phyloP scores from a whole-genome alignment of 2,888 invertebrate genomes.

The Scrobipalpa atriplicella region DNA sequence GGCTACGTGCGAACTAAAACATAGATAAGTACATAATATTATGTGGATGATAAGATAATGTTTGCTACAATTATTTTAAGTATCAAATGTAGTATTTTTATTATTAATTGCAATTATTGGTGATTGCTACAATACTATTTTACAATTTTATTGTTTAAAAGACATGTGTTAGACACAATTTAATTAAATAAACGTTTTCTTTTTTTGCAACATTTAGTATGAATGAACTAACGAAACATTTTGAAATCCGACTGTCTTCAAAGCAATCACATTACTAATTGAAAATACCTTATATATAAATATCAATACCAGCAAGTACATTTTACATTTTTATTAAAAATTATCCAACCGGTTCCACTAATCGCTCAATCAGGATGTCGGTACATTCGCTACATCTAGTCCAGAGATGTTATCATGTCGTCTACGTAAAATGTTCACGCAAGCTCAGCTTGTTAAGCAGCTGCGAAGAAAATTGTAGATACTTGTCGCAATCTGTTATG shows the following conservation, averaged over 20 bases:
- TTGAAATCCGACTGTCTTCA: not conserved
- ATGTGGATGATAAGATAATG: too few relatives aligned
- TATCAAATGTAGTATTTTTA: too few relatives aligned
- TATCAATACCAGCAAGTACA: not conserved
- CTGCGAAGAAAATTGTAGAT: not conserved
- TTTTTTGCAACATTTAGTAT: too few relatives aligned
- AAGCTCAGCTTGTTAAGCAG: slow-evolving; percentile 40
- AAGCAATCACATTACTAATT: not conserved
- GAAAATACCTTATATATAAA: not conserved
- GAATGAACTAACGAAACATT: too few relatives aligned
- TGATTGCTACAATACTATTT: too few relatives aligned
- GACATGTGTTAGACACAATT: too few relatives aligned
- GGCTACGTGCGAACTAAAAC: too few relatives aligned
- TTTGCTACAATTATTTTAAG: too few relatives aligned
- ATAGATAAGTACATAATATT: too few relatives aligned
- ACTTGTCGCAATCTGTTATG: not conserved
- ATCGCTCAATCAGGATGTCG: slow-evolving; percentile 53
- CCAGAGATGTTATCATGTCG: slow-evolving; percentile 42
- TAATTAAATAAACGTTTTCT: too few relatives aligned
- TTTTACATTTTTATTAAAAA: slow-evolving; percentile 21
- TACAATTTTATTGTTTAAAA: too few relatives aligned
- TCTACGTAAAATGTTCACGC: slow-evolving; percentile 33
- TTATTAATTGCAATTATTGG: too few relatives aligned
- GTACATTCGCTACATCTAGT: slow-evolving; percentile 42
- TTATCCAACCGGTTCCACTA: slow-evolving; percentile 38